Evolutionary conservation across 2,113 vertebrate genomes (phyloP).

Genomic region (Leptocoma aspasia): DNA sequence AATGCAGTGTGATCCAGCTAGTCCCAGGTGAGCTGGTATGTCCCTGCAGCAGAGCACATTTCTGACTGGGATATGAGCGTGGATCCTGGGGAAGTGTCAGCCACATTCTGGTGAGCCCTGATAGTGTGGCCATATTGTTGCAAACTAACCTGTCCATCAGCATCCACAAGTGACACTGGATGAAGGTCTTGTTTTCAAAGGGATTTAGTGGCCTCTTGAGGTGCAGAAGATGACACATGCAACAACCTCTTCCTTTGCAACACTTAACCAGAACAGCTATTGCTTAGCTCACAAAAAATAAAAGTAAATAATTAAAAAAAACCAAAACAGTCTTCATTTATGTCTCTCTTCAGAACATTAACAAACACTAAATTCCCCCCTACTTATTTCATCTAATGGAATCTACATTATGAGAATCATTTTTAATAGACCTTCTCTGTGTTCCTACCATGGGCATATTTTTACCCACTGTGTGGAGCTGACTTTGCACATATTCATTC

Average conservation of each 20-base stretch:
- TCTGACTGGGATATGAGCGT: rapidly evolving
- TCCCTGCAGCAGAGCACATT: background rate
- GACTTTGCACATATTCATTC: constrained; percentile 41
- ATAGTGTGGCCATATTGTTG: rapidly evolving
- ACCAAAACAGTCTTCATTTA: background rate
- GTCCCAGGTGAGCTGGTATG: background rate
- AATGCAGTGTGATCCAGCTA: background rate
- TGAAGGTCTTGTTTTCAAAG: background rate
- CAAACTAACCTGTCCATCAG: background rate
- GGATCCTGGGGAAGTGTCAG: background rate
- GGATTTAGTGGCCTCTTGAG: background rate
- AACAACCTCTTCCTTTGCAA: background rate
- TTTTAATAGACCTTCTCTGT: constrained; percentile 15
- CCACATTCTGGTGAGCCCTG: rapidly evolving
- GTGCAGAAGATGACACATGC: background rate
- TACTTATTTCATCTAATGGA: constrained; percentile 15
- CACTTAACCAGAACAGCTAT: background rate
- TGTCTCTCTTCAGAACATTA: background rate
- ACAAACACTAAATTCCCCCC: background rate
- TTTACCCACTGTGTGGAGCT: constrained; percentile 3
- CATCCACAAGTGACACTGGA: background rate
- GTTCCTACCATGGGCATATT: constrained; percentile 31
- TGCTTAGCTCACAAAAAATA: background rate
- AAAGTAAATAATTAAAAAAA: background rate
- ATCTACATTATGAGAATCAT: background rate